Conservation (phyloP, 2,797 vertebrate species). For the Propithecus deckenii region DNA sequence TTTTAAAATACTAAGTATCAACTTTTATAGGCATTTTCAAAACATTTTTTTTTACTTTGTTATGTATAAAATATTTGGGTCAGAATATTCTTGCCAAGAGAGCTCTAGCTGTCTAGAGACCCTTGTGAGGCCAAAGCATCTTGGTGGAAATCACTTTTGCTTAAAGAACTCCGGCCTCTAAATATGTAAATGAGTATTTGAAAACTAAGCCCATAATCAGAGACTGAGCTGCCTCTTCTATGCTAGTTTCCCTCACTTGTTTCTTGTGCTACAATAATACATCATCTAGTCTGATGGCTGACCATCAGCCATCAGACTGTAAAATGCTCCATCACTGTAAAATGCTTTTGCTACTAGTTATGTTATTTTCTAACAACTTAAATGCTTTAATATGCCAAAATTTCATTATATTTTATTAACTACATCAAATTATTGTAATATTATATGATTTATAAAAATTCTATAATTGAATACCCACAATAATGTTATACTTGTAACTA, state of each 20-base stretch:
- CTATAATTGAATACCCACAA: neutral
- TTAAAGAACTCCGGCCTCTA: neutral
- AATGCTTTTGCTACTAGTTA: neutral
- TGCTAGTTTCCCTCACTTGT: neutral
- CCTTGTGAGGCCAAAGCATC: neutral
- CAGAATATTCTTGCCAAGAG: slow-evolving; percentile 32
- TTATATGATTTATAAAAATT: neutral
- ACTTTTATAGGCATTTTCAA: slow-evolving; percentile 33
- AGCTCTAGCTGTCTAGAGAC: neutral
- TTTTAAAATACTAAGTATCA: slow-evolving; percentile 31
- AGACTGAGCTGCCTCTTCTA: neutral
- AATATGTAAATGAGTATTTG: neutral
- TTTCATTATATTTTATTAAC: neutral
- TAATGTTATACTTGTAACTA: neutral
- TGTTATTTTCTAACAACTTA: neutral
- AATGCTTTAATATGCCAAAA: neutral
- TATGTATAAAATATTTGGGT: slow-evolving; percentile 44
- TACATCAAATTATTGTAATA: neutral
- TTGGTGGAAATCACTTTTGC: neutral
- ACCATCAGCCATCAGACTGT: neutral
- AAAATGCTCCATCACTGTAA: neutral
- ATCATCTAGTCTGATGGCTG: neutral
- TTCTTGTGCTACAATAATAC: neutral
- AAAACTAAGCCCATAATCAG: neutral
- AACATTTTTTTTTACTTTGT: slow-evolving; percentile 33